Evolutionary conservation across 2,888 invertebrate genomes (phyloP).

Genomic region (Leptopilina drosophilae): DNA sequence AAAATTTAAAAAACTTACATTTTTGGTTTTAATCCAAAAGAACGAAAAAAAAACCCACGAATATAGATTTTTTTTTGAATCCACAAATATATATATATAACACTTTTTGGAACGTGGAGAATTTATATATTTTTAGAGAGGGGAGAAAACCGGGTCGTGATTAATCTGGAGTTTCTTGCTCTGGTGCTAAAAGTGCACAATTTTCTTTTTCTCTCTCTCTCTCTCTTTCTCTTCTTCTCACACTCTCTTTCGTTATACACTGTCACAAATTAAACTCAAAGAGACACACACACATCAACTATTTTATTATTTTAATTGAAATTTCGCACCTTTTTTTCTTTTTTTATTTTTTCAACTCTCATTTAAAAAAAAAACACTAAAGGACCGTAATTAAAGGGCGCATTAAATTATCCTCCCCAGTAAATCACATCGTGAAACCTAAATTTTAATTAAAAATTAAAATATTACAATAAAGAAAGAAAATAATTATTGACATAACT

Average conservation of each 20-base stretch:
- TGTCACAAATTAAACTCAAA: neutral
- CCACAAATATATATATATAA: neutral
- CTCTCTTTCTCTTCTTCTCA: neutral
- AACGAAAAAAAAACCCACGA: neutral
- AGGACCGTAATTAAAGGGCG: neutral
- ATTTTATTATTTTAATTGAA: too few species aligned
- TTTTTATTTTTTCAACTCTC: too few species aligned
- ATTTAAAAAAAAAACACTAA: too few species aligned
- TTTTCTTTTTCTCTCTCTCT: constrained; percentile 16
- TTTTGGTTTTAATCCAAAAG: constrained; percentile 24
- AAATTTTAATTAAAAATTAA: too few species aligned
- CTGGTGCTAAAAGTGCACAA: constrained; percentile 29
- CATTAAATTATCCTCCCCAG: neutral
- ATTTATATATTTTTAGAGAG: constrained; percentile 75
- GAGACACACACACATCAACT: neutral
- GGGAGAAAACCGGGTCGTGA: constrained; percentile 72
- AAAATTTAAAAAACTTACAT: constrained; percentile 47
- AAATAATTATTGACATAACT: too few species aligned
- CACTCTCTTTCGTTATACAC: constrained; percentile 1
- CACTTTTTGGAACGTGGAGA: constrained; percentile 59
- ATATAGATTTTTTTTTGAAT: too few species aligned
- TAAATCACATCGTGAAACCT: too few species aligned
- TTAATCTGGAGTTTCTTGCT: constrained; percentile 27
- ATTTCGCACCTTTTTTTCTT: too few species aligned
- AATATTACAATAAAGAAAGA: too few species aligned